Evolutionary conservation across 2,888 invertebrate species (phyloP).

Genomic region (Lasioglossum calceatum): DNA sequence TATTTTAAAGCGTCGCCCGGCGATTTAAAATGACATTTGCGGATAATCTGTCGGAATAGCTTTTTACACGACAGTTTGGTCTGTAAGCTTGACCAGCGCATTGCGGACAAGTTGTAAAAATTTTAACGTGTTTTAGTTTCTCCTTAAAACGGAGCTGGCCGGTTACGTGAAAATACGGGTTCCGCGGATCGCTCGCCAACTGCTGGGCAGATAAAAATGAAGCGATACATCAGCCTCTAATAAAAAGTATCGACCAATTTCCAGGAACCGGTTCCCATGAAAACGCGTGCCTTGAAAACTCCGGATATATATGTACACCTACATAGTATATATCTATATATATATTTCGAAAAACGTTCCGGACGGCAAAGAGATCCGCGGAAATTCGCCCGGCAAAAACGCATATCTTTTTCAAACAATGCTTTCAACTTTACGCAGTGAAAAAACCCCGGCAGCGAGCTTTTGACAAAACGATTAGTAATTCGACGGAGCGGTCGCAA

Average conservation of each 20-base stretch:
- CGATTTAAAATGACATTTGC: neutral
- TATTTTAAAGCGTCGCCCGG: neutral
- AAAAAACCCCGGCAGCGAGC: neutral
- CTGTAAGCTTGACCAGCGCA: neutral
- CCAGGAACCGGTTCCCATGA: neutral
- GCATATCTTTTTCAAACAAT: neutral
- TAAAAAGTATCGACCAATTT: conserved; percentile 17
- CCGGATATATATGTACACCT: neutral
- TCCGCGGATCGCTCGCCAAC: conserved; percentile 12
- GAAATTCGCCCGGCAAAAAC: neutral
- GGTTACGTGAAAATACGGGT: conserved; percentile 13
- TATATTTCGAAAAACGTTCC: neutral
- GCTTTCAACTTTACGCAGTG: neutral
- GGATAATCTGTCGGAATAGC: neutral
- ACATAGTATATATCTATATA: neutral
- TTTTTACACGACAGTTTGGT: neutral
- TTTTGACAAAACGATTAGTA: neutral
- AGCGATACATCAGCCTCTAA: conserved; percentile 1
- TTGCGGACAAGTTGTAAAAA: conserved; percentile 9
- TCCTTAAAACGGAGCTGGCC: neutral
- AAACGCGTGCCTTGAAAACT: neutral
- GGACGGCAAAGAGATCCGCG: neutral
- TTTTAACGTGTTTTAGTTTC: conserved; percentile 20
- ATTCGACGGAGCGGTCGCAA: neutral
- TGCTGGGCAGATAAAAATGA: conserved; percentile 25